These are phyloP conservation scores for Hirudo medicinalis DNA, from an alignment of 1,140 invertebrate genomes.

Conservation along the genomic window DNA sequence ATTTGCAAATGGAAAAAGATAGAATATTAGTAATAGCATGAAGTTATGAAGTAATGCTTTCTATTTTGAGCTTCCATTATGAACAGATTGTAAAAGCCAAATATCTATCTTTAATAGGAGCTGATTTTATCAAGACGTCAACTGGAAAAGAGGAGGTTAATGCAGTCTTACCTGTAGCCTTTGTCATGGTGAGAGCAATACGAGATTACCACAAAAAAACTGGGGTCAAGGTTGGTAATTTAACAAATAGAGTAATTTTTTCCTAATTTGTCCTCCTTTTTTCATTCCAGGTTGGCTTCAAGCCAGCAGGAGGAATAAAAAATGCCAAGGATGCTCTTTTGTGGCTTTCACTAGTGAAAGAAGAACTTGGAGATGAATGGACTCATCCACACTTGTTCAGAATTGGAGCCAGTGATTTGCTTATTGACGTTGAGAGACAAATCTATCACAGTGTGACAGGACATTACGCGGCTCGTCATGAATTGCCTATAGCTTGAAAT, in stretches of 20 bases:
- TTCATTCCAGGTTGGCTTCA: constrained; percentile 67
- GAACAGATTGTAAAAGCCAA: too few relatives aligned
- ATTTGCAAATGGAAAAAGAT: too few relatives aligned
- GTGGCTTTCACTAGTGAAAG: constrained; percentile 73
- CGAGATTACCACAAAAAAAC: constrained; percentile 60
- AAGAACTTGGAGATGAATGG: constrained; percentile 76
- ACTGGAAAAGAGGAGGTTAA: constrained; percentile 94
- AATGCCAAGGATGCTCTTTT: constrained; percentile 69
- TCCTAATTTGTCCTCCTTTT: constrained; percentile 26
- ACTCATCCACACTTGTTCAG: constrained; percentile 67
- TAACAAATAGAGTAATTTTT: neutral
- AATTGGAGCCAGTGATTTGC: constrained; percentile 79
- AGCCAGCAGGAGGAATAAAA: constrained; percentile 88
- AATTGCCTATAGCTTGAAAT: constrained; percentile 34
- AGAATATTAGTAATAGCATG: too few relatives aligned
- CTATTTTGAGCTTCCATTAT: too few relatives aligned
- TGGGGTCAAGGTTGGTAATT: constrained; percentile 52
- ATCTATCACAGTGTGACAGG: constrained; percentile 45
- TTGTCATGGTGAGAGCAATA: constrained; percentile 89
- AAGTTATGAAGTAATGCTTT: too few relatives aligned
- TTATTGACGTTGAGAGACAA: constrained; percentile 60
- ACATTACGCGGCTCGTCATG: constrained; percentile 34
- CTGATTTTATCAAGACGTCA: constrained; percentile 97
- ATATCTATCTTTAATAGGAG: constrained; percentile 42
- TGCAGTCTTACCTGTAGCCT: constrained; percentile 74